Evolutionary conservation across 2,113 vertebrate genomes (phyloP).

Genomic region (Paraplagusia blochii): DNA sequence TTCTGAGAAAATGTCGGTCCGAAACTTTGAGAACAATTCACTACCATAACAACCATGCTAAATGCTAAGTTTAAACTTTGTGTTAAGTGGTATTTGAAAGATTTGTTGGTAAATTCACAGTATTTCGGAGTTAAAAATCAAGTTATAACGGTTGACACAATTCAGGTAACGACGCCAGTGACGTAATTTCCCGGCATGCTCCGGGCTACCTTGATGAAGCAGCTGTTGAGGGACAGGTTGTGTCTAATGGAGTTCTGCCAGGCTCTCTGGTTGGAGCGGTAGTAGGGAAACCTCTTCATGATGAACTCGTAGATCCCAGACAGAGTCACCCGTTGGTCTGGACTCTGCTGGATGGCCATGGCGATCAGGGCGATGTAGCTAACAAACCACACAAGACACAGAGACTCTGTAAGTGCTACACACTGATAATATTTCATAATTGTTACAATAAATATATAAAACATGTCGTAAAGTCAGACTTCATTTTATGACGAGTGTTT

Average conservation of each 20-base stretch:
- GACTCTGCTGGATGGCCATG: slow-evolving; percentile 98
- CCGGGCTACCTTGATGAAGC: slow-evolving; percentile 91
- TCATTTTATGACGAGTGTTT: too few relatives aligned
- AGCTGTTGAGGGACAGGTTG: slow-evolving; percentile 98
- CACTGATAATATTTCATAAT: not conserved
- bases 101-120: too few relatives aligned
- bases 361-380: slow-evolving; percentile 98
- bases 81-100: too few relatives aligned
- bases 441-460: too few relatives aligned
- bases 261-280: slow-evolving; percentile 94
- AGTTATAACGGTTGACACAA: too few relatives aligned
- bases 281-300: slow-evolving; percentile 94
- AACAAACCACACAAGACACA: slow-evolving; percentile 32
- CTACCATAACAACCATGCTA: too few relatives aligned
- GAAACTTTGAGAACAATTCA: too few relatives aligned
- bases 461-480: too few relatives aligned
- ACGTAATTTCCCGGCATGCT: not conserved
- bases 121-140: too few relatives aligned
- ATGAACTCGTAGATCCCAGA: slow-evolving; percentile 99
- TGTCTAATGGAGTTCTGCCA: slow-evolving; percentile 99
- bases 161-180: too few relatives aligned
- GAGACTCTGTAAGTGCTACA: not conserved
- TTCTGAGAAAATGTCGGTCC: too few relatives aligned
- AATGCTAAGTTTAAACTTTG: too few relatives aligned
- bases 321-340: slow-evolving; percentile 89